A percentile compares a stretch with the other conserved stretches of the same genome.
phyloP scores from a whole-genome alignment of 2,888 invertebrate species.

The Strigamia transsilvanica region DNA sequence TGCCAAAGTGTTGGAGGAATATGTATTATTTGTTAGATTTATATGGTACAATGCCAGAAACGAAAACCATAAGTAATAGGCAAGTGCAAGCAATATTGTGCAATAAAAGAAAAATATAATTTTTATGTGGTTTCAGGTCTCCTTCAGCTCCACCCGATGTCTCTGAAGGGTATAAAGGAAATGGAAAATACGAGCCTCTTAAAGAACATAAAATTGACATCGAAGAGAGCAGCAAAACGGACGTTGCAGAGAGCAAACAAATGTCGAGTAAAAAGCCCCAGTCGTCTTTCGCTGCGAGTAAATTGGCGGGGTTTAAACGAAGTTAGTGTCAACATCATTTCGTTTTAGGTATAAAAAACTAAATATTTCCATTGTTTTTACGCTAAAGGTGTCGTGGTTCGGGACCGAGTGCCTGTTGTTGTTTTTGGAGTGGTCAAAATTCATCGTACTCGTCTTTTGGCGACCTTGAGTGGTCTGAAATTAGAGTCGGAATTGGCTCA shows the following conservation, averaged over 20 bases:
- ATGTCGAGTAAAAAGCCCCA: slow-evolving; percentile 9
- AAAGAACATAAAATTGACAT: slow-evolving; percentile 58
- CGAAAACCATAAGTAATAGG: slow-evolving; percentile 87
- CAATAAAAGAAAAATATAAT: background rate
- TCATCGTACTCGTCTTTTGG: slow-evolving; percentile 83
- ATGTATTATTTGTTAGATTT: slow-evolving; percentile 90
- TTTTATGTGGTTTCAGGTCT: slow-evolving; percentile 63
- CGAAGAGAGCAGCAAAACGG: slow-evolving; percentile 51
- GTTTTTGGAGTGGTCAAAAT: slow-evolving; percentile 89
- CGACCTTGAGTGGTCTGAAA: slow-evolving; percentile 91
- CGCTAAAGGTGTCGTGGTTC: slow-evolving; percentile 50
- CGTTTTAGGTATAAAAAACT: background rate
- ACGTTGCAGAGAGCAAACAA: background rate
- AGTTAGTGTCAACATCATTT: background rate
- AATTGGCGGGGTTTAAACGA: background rate
- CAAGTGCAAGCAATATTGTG: slow-evolving; percentile 58
- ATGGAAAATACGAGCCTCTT: slow-evolving; percentile 69
- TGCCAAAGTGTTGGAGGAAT: slow-evolving; percentile 92
- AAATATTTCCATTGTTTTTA: background rate
- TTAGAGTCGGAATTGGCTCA: slow-evolving; percentile 93
- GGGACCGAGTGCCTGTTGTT: slow-evolving; percentile 60
- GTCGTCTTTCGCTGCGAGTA: background rate
- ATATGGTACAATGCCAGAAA: slow-evolving; percentile 94
- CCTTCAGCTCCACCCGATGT: slow-evolving; percentile 71
- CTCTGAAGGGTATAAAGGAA: slow-evolving; percentile 69